phyloP scores from a whole-genome alignment of 2,113 vertebrate genomes.

The Macrotus californicus region DNA sequence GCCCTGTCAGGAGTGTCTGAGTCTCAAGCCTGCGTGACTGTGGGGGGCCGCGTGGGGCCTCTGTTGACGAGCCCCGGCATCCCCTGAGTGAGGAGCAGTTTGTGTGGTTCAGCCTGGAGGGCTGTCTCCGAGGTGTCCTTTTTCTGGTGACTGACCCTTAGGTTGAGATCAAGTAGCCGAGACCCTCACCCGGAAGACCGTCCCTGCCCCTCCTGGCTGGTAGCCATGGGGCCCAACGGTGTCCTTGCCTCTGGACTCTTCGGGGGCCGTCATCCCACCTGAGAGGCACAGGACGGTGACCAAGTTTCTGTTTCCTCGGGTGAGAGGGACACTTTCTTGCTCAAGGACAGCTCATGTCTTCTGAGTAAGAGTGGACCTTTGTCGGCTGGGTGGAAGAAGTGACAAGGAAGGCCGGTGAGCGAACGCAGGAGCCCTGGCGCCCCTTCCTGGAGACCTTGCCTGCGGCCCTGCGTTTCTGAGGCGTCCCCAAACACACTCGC shows the following conservation, averaged over 20 bases:
- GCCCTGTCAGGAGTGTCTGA: not conserved
- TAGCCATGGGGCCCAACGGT: rapidly evolving
- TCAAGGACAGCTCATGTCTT: not conserved
- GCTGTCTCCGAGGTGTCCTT: not conserved
- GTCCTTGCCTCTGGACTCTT: not conserved
- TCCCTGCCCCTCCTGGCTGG: not conserved
- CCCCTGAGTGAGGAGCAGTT: not conserved
- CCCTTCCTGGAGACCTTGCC: no score
- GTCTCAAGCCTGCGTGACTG: not conserved
- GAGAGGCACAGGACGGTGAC: not conserved
- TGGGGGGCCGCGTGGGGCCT: not conserved
- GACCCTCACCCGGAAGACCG: not conserved
- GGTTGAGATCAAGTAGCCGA: not conserved
- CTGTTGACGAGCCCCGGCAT: not conserved
- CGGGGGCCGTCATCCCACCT: not conserved
- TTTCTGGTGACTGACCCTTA: not conserved
- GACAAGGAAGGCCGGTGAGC: rapidly evolving
- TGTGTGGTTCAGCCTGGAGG: not conserved
- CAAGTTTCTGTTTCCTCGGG: no score
- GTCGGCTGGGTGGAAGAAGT: not conserved
- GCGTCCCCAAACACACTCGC: no score
- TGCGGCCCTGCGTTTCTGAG: no score
- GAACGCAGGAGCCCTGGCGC: rapidly evolving
- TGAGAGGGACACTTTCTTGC: not conserved
- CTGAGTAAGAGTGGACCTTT: not conserved